Evolutionary conservation across 1,140 invertebrate genomes (phyloP).

Genomic region (Sinonovacula constricta): DNA sequence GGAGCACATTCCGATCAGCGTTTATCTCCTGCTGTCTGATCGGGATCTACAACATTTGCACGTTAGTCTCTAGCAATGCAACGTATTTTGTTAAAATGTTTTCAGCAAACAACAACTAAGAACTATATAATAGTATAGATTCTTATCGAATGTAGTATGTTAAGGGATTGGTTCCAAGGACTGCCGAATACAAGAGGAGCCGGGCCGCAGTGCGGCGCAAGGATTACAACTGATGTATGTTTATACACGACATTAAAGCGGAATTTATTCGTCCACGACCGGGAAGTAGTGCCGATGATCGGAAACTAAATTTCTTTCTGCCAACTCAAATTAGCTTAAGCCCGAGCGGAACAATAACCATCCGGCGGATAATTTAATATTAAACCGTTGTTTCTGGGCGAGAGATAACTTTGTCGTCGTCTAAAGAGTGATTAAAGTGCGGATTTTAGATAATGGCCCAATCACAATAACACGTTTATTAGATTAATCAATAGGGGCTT

Average conservation of each 20-base stretch:
- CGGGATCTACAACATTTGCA: too few relatives aligned
- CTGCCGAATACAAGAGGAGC: too few relatives aligned
- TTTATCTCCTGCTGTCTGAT: too few relatives aligned
- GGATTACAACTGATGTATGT: conserved; percentile 51
- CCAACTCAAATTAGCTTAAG: conserved; percentile 49
- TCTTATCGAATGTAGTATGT: too few relatives aligned
- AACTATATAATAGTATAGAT: too few relatives aligned
- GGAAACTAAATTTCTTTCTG: conserved; percentile 48
- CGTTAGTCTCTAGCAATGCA: too few relatives aligned
- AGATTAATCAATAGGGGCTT: conserved; percentile 45
- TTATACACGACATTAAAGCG: conserved; percentile 47
- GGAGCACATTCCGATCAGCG: too few relatives aligned
- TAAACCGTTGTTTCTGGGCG: conserved; percentile 22
- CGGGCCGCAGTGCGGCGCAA: neutral
- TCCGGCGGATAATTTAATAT: conserved; percentile 50
- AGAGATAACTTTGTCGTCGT: conserved; percentile 48
- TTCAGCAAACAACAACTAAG: too few relatives aligned
- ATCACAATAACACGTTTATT: conserved; percentile 53
- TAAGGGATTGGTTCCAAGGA: too few relatives aligned
- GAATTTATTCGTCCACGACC: conserved; percentile 48
- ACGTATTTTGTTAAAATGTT: too few relatives aligned
- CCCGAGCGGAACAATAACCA: conserved; percentile 50
- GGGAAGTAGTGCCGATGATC: conserved; percentile 32
- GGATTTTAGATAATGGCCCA: conserved; percentile 46
- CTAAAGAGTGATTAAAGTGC: conserved; percentile 50